phyloP scores from a whole-genome alignment of 2,888 invertebrate genomes.

The Chloroclystis v-ata region DNA sequence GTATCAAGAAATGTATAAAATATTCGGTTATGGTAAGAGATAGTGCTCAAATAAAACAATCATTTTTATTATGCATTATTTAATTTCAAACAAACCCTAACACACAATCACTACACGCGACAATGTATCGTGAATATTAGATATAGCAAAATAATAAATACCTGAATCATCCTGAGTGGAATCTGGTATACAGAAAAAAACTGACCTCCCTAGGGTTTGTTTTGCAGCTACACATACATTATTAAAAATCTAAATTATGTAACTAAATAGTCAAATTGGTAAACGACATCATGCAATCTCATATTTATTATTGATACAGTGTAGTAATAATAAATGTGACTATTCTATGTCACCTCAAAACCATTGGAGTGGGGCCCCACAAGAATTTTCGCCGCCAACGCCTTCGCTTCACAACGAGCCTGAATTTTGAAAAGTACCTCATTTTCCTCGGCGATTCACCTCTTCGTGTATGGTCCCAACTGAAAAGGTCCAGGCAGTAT shows the following conservation, averaged over 20 bases:
- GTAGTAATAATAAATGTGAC: constrained; percentile 45
- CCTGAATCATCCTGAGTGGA: constrained; percentile 72
- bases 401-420: constrained; percentile 40
- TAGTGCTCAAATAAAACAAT: constrained; percentile 7
- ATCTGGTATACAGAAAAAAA: constrained; percentile 64
- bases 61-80: constrained; percentile 29
- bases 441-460: constrained; percentile 22
- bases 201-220: constrained; percentile 58
- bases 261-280: constrained; percentile 38
- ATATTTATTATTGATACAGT: constrained; percentile 36
- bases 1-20: too few relatives aligned
- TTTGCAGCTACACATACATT: constrained; percentile 58
- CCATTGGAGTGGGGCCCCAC: constrained; percentile 41
- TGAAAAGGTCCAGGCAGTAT: constrained; percentile 76
- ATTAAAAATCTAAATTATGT: constrained; percentile 42
- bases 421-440: constrained; percentile 74
- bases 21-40: too few relatives aligned
- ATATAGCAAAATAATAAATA: constrained; percentile 71
- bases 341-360: constrained; percentile 73
- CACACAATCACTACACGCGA: constrained; percentile 56
- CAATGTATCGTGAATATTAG: constrained; percentile 57
- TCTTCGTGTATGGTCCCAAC: constrained; percentile 61
- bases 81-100: constrained; percentile 52
- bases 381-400: constrained; percentile 28
- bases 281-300: constrained; percentile 56